A percentile compares a stretch with the other conserved stretches of the same genome.
Conservation (phyloP, 2,888 invertebrate species). For the Drosophila aldrichi region DNA sequence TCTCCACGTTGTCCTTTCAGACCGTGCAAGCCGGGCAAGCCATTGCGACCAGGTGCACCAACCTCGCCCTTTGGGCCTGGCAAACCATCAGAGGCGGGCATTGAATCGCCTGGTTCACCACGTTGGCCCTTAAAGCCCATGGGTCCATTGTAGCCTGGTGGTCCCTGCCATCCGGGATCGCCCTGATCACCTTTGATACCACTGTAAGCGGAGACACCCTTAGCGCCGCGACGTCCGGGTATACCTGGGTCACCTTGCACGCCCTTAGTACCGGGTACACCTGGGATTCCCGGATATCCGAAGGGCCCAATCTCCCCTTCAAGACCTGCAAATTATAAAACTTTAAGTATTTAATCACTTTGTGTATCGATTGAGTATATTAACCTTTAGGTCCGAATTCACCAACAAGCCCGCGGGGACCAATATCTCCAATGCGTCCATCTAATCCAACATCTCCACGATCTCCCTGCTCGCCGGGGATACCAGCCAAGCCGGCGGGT, state of each 20-base stretch:
- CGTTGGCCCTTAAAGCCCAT: slow-evolving; percentile 86
- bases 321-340: slow-evolving; percentile 53
- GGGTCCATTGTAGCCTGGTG: slow-evolving; percentile 80
- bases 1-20: slow-evolving; percentile 85
- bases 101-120: slow-evolving; percentile 88
- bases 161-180: slow-evolving; percentile 86
- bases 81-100: slow-evolving; percentile 86
- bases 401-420: slow-evolving; percentile 85
- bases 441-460: slow-evolving; percentile 88
- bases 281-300: slow-evolving; percentile 76
- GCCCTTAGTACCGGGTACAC: slow-evolving; percentile 81
- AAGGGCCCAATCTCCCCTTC: slow-evolving; percentile 76
- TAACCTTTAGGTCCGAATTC: slow-evolving; percentile 81
- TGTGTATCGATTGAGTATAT: background rate
- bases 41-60: slow-evolving; percentile 87
- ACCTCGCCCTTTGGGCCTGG: slow-evolving; percentile 87
- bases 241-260: slow-evolving; percentile 73
- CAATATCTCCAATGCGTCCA: slow-evolving; percentile 77
- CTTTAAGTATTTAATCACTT: rapidly evolving
- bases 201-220: slow-evolving; percentile 88
- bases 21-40: slow-evolving; percentile 86
- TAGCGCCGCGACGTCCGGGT: slow-evolving; percentile 73
- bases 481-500: slow-evolving; percentile 73
- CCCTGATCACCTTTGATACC: slow-evolving; percentile 89
- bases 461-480: slow-evolving; percentile 84